Conservation (phyloP, 2,888 invertebrate species). For the Desoria tigrina region DNA sequence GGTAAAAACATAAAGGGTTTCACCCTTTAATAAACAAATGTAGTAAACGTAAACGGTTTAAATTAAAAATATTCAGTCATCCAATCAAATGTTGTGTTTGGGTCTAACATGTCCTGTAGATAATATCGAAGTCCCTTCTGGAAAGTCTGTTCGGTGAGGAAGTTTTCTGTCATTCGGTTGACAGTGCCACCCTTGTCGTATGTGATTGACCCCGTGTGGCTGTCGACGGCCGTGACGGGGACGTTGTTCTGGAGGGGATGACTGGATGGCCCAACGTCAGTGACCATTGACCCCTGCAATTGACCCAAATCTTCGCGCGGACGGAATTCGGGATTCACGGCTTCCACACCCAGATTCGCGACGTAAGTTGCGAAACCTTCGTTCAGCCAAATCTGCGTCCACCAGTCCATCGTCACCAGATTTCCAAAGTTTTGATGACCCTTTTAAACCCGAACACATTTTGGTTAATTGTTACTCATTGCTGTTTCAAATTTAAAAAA, state of each 20-base stretch:
- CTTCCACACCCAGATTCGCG: slow-evolving; percentile 8
- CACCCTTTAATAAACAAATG: background rate
- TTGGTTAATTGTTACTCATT: background rate
- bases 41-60: too few relatives aligned
- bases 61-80: too few relatives aligned
- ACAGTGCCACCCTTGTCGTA: slow-evolving; percentile 60
- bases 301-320: background rate
- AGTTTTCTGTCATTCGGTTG: slow-evolving; percentile 85
- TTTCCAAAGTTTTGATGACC: slow-evolving; percentile 17
- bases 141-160: slow-evolving; percentile 75
- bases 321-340: slow-evolving; percentile 12
- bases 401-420: background rate
- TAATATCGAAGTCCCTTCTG: slow-evolving; percentile 69
- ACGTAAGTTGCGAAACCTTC: slow-evolving; percentile 20
- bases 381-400: slow-evolving; percentile 4
- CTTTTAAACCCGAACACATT: background rate
- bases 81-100: too few relatives aligned
- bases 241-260: slow-evolving; percentile 16
- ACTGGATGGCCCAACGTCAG: background rate
- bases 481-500: background rate
- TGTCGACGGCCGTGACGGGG: background rate
- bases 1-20: too few relatives aligned
- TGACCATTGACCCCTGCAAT: slow-evolving; percentile 3
- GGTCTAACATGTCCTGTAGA: slow-evolving; percentile 60
- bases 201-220: background rate